Evolutionary conservation across 1,140 invertebrate species (phyloP), one percentile per base, ranked within the genome.

Genomic region (Drosophila ananassae): DNA sequence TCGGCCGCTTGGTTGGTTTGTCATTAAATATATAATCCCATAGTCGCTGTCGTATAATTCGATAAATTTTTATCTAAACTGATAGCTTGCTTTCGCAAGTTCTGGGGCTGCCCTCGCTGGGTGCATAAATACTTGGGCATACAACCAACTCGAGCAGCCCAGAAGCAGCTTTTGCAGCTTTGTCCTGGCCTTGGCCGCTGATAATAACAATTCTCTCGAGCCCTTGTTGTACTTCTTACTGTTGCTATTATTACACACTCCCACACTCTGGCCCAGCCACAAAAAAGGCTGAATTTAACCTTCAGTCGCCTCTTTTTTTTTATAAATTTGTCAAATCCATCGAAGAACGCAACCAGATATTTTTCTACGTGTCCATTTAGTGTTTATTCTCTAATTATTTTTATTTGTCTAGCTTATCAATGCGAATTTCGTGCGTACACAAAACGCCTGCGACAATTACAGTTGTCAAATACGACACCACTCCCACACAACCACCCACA

Each of bases 331-430:
- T 44, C 41, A 21, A 44, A 44, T 17, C n/a, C 8, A 21, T 44
- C 41, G n/a, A 44, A 44, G 41, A 37, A 54, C 3, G 24, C 34
- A n/a, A 21, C 6, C 3, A 22, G 7, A 41, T 7, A 17, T 50
- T 39, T 59, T 44, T 21, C 21, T 17, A 24, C 39, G 13, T 39
- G 47, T 41, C 34, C 56, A 41, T 22, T 30, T 58, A n/a, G 41
- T 53, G 48, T 69, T 68, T 54, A 21, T 47, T 46, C n/a, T 32
- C 51, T 17, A 13, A 55, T 25, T 37, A 2, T 7, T 37, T 54
- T 8, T 73, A 58, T 81, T 82, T 80, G 73, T 54, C 55, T 64
- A 68, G 46, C 78, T 89, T 87, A 87, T 87, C 83, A 82, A 83
- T 62, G 55, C 60, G 37, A 50, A 69, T 62, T 73, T 84, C 79